phyloP scores from a whole-genome alignment of 2,797 vertebrate species.

The Premnoplex brunnescens region DNA sequence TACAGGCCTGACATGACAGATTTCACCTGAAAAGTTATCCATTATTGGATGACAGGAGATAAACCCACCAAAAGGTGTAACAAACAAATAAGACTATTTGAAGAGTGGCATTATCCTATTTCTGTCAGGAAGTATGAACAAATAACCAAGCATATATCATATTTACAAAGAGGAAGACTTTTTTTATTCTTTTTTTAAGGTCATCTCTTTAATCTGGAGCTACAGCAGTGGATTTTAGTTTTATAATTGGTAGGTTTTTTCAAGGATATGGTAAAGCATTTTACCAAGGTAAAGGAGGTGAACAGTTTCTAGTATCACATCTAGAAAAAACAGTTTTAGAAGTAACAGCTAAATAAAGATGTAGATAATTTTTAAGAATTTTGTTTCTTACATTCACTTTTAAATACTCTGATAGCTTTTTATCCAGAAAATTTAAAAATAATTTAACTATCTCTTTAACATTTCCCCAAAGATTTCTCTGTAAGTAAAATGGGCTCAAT shows the following conservation, averaged over 20 bases:
- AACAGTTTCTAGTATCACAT: neutral
- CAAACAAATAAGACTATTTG: constrained; percentile 59
- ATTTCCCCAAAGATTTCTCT: neutral
- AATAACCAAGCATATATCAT: constrained; percentile 43
- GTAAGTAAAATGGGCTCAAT: neutral
- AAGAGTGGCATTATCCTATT: constrained; percentile 67
- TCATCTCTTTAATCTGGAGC: constrained; percentile 60
- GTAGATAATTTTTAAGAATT: neutral
- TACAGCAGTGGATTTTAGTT: constrained; percentile 52
- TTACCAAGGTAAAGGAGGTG: constrained; percentile 5
- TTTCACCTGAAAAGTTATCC: constrained; percentile 57
- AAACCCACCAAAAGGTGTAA: constrained; percentile 69
- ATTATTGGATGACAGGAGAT: constrained; percentile 58
- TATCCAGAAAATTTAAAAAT: neutral
- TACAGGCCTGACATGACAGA: constrained; percentile 26
- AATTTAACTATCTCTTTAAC: neutral
- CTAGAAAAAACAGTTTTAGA: neutral
- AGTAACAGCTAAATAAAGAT: neutral
- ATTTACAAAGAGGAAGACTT: constrained; percentile 37
- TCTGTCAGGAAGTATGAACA: constrained; percentile 52
- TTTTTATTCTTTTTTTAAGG: constrained; percentile 39
- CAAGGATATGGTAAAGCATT: constrained; percentile 37
- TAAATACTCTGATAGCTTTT: neutral
- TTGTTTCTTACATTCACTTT: neutral
- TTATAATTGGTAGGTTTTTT: constrained; percentile 62